phyloP scores from a whole-genome alignment of 2,888 invertebrate genomes.

The Polydrusus pterygomalis region DNA sequence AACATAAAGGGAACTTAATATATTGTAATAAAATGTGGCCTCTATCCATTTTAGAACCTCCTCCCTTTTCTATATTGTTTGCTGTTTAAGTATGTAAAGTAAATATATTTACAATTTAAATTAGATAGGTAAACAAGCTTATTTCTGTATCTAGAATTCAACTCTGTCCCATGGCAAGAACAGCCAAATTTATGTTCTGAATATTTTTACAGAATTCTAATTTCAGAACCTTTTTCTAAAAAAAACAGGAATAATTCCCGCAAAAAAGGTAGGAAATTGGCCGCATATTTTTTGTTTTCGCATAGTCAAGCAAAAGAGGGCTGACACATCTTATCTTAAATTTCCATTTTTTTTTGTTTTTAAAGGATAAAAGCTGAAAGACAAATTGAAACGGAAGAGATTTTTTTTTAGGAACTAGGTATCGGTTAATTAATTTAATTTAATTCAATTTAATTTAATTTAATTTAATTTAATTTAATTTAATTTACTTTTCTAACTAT shows the following conservation, averaged over 20 bases:
- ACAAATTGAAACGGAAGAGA: conserved; percentile 3
- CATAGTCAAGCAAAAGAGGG: conserved; percentile 17
- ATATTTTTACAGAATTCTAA: conserved; percentile 18
- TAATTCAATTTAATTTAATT: no score
- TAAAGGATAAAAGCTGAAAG: conserved; percentile 11
- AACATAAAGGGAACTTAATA: no score
- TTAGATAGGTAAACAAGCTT: not conserved
- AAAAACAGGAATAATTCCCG: not conserved
- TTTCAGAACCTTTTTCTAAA: conserved; percentile 7
- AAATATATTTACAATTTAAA: conserved; percentile 8
- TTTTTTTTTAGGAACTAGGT: no score
- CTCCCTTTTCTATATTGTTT: no score
- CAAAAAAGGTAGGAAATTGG: conserved; percentile 17
- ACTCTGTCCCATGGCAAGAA: not conserved
- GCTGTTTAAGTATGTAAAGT: not conserved
- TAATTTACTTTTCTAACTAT: no score
- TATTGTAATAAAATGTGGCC: no score
- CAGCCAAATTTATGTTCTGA: conserved; percentile 22
- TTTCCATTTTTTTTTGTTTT: conserved; percentile 22
- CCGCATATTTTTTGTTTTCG: conserved; percentile 24
- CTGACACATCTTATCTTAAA: conserved; percentile 18
- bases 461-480: no score
- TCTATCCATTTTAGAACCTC: no score
- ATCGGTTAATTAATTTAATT: no score
- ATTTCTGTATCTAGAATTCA: conserved; percentile 5